These are phyloP conservation scores for Diarsia dahlii DNA, from an alignment of 2,888 invertebrate species.

Conservation along the genomic window DNA sequence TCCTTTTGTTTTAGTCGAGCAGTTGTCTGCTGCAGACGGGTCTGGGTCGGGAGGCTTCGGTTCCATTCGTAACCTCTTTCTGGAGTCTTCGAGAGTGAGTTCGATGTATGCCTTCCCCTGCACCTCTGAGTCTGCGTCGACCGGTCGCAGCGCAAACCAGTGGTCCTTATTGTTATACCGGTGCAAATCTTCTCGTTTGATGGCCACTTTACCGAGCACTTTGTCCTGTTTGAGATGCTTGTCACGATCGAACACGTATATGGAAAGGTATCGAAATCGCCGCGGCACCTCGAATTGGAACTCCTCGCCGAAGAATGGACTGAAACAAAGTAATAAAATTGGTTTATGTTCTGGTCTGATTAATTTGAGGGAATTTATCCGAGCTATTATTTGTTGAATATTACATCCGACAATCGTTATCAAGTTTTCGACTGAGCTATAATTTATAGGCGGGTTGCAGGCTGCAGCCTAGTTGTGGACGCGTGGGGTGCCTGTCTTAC, in stretches of 20 bases:
- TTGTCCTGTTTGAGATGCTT: constrained; percentile 96
- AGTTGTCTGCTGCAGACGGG: constrained; percentile 78
- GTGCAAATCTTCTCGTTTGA: constrained; percentile 96
- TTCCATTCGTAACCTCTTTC: constrained; percentile 88
- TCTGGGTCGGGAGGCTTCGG: constrained; percentile 88
- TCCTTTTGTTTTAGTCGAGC: constrained; percentile 80
- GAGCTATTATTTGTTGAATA: constrained; percentile 69
- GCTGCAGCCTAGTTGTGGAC: constrained; percentile 66
- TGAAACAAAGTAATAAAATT: constrained; percentile 83
- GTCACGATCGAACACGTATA: constrained; percentile 97
- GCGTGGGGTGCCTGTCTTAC: constrained; percentile 76
- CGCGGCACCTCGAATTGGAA: constrained; percentile 98
- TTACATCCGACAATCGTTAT: constrained; percentile 74
- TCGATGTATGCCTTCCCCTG: constrained; percentile 97
- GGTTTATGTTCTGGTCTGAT: constrained; percentile 33
- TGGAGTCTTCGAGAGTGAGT: constrained; percentile 92
- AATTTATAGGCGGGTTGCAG: constrained; percentile 72
- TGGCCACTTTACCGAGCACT: constrained; percentile 95
- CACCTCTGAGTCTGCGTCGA: constrained; percentile 97
- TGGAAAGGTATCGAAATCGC: constrained; percentile 96
- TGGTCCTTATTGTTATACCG: constrained; percentile 97
- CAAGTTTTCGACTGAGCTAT: constrained; percentile 73
- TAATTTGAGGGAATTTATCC: constrained; percentile 72
- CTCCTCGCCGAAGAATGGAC: constrained; percentile 98
- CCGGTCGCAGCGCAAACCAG: constrained; percentile 96